Percentiles rank a stretch among this genome's conserved stretches.
These are phyloP conservation scores for Coboldia fuscipes DNA, from an alignment of 1,140 invertebrate species.

Conservation along the genomic window DNA sequence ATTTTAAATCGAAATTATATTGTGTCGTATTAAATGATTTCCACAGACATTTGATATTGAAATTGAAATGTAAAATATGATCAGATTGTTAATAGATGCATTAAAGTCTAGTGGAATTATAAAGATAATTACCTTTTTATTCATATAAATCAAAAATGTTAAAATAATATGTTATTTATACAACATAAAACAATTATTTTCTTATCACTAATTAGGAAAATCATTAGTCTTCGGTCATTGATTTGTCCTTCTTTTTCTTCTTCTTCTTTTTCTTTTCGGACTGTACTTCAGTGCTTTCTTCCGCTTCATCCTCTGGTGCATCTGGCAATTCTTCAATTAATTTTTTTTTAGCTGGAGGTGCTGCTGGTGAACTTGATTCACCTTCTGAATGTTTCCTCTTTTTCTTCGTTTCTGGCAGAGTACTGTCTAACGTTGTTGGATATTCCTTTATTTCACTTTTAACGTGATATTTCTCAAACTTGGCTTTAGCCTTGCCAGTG, in stretches of 20 bases:
- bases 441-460: slow-evolving; percentile 48
- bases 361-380: slow-evolving; percentile 15
- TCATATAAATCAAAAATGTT: too few relatives aligned
- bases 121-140: too few relatives aligned
- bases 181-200: too few relatives aligned
- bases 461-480: slow-evolving; percentile 78
- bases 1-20: too few relatives aligned
- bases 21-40: too few relatives aligned
- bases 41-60: too few relatives aligned
- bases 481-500: slow-evolving; percentile 63
- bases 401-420: slow-evolving; percentile 24
- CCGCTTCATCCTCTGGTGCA: slow-evolving; percentile 6
- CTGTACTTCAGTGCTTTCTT: slow-evolving; percentile 11
- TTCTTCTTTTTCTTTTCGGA: slow-evolving; percentile 23
- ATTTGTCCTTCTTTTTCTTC: slow-evolving; percentile 20
- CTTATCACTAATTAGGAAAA: too few relatives aligned
- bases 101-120: too few relatives aligned
- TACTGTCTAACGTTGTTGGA: slow-evolving; percentile 33
- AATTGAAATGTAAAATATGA: too few relatives aligned
- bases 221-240: too few relatives aligned
- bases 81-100: too few relatives aligned
- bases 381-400: slow-evolving; percentile 25
- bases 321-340: slow-evolving; percentile 8
- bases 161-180: too few relatives aligned
- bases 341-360: slow-evolving; percentile 6